Conservation (phyloP, 1,140 invertebrate genomes). For the Eumaeus atala region DNA sequence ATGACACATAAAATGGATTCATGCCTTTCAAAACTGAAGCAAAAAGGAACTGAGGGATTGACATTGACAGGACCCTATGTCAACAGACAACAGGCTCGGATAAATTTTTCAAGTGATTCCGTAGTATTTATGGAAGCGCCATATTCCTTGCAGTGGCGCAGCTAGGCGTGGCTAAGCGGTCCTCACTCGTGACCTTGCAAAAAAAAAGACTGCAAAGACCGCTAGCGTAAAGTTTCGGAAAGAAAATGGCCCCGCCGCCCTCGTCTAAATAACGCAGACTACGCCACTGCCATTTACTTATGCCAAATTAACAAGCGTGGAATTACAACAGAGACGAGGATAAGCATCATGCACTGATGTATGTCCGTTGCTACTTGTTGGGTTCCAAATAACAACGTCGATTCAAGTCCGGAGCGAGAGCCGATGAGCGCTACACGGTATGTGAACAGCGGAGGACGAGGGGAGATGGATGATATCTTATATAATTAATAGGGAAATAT, state of each 20-base stretch:
- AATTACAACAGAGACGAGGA: slow-evolving; percentile 42
- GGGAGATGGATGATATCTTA: slow-evolving; percentile 13
- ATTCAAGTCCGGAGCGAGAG: slow-evolving; percentile 20
- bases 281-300: slow-evolving; percentile 5
- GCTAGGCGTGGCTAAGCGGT: too few species aligned
- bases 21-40: slow-evolving; percentile 3
- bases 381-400: slow-evolving; percentile 15
- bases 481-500: slow-evolving; percentile 16
- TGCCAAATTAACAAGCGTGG: slow-evolving; percentile 29
- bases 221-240: too few species aligned
- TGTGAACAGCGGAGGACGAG: slow-evolving; percentile 36
- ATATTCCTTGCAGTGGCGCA: too few species aligned
- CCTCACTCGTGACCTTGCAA: too few species aligned
- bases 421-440: slow-evolving; percentile 65
- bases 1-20: neutral
- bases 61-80: neutral
- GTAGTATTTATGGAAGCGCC: neutral
- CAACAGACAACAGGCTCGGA: neutral
- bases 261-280: too few species aligned
- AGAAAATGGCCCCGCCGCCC: too few species aligned
- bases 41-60: neutral
- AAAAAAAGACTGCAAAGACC: too few species aligned
- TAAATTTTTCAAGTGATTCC: slow-evolving; percentile 2
- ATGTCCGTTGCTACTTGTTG: slow-evolving; percentile 29
- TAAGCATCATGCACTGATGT: slow-evolving; percentile 57